These are phyloP conservation scores for Phrixothrix hirtus DNA, from an alignment of 2,888 invertebrate genomes.

Conservation along the genomic window DNA sequence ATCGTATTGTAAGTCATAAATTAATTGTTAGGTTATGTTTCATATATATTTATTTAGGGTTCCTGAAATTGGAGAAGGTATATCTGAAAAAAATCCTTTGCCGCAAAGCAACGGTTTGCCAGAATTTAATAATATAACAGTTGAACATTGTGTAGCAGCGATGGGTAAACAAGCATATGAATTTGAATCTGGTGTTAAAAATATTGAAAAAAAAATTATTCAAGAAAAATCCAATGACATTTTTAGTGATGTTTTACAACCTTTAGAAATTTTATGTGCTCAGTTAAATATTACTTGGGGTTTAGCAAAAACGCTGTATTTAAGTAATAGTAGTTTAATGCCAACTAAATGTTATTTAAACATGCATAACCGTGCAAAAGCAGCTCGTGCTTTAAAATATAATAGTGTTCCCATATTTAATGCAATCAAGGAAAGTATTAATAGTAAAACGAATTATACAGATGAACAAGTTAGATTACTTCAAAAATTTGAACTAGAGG, in stretches of 20 bases:
- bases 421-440: slow-evolving; percentile 62
- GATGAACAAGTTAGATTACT: slow-evolving; percentile 73
- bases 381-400: slow-evolving; percentile 75
- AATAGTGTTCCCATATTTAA: slow-evolving; percentile 71
- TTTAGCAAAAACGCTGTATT: slow-evolving; percentile 79
- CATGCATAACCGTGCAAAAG: slow-evolving; percentile 77
- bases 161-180: slow-evolving; percentile 81
- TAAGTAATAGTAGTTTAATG: slow-evolving; percentile 78
- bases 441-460: slow-evolving; percentile 50
- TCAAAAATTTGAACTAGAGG: slow-evolving; percentile 79
- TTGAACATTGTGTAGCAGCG: slow-evolving; percentile 83
- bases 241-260: slow-evolving; percentile 71
- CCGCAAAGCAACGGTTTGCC: slow-evolving; percentile 75
- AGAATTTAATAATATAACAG: slow-evolving; percentile 77
- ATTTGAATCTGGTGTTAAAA: slow-evolving; percentile 75
- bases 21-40: slow-evolving; percentile 20
- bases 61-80: slow-evolving; percentile 83
- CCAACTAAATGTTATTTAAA: slow-evolving; percentile 77
- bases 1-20: slow-evolving; percentile 68
- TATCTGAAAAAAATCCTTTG: slow-evolving; percentile 73
- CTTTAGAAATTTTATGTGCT: slow-evolving; percentile 72
- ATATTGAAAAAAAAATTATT: slow-evolving; percentile 71
- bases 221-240: slow-evolving; percentile 61
- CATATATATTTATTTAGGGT: slow-evolving; percentile 59
- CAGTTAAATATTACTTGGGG: slow-evolving; percentile 86